Percentiles rank a stretch among this genome's conserved stretches.
phyloP scores from a whole-genome alignment of 2,888 invertebrate species.

The Torymus texanus region DNA sequence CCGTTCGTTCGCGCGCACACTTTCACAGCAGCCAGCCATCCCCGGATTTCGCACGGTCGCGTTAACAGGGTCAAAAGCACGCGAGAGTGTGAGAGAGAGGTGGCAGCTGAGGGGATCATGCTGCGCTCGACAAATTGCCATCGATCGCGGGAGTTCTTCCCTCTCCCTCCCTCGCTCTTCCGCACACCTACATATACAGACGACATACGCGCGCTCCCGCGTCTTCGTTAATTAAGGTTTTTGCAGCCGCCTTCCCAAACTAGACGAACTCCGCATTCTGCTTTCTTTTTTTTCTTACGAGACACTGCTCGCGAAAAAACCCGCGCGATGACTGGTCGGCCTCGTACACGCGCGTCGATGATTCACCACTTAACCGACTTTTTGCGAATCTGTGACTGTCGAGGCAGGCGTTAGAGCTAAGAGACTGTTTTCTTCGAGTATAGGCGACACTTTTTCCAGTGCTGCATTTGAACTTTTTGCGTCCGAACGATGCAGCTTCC shows the following conservation, averaged over 20 bases:
- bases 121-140: constrained; percentile 43
- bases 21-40: too few species aligned
- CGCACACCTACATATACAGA: too few species aligned
- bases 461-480: constrained; percentile 4
- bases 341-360: constrained; percentile 24
- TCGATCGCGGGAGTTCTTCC: not conserved
- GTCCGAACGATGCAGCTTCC: not conserved
- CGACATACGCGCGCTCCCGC: not conserved
- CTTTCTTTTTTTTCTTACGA: not conserved
- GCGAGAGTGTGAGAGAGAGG: not conserved
- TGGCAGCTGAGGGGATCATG: constrained; percentile 28
- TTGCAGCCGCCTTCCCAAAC: not conserved
- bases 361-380: constrained; percentile 50
- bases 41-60: constrained; percentile 14
- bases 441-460: not conserved
- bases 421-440: not conserved
- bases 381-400: not conserved
- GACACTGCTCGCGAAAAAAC: too few species aligned
- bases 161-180: too few species aligned
- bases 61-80: constrained; percentile 43
- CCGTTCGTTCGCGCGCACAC: too few species aligned
- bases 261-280: not conserved
- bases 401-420: too few species aligned
- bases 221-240: constrained; percentile 28
- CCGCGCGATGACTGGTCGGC: too few species aligned